phyloP scores from a whole-genome alignment of 2,113 vertebrate genomes.

The Microcebus griseorufus region DNA sequence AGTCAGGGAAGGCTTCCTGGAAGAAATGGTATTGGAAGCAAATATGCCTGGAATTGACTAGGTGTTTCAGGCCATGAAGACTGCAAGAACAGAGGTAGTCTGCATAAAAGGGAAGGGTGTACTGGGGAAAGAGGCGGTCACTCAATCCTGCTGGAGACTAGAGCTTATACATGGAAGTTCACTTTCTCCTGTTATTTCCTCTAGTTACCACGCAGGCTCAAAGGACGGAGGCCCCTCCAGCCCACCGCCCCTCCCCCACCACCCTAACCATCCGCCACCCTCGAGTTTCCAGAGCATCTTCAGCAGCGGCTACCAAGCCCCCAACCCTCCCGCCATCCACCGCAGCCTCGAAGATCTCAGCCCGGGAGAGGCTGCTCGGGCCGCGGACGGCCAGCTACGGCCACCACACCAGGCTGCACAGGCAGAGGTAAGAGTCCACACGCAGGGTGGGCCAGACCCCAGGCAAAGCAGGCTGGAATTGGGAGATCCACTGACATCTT shows the following conservation, averaged over 20 bases:
- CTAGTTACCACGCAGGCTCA: neutral
- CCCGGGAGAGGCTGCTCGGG: neutral
- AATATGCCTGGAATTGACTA: neutral
- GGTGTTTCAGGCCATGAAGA: neutral
- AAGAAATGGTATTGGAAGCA: conserved; percentile 13
- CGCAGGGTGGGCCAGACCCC: neutral
- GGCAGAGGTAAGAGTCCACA: conserved; percentile 58
- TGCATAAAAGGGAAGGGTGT: neutral
- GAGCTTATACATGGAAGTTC: neutral
- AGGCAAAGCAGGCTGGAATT: neutral
- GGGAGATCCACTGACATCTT: neutral
- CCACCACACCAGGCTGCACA: conserved; percentile 1
- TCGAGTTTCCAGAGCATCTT: neutral
- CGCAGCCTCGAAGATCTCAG: neutral
- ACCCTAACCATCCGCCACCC: neutral
- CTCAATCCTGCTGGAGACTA: neutral
- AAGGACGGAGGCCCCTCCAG: neutral
- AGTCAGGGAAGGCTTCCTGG: neutral
- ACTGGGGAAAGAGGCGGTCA: neutral
- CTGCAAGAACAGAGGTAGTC: neutral
- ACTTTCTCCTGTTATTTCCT: neutral
- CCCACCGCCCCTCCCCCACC: neutral
- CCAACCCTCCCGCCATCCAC: neutral
- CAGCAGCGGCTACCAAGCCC: neutral
- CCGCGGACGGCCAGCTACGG: neutral